A percentile compares a stretch with the other conserved stretches of the same genome.
phyloP scores from a whole-genome alignment of 2,797 vertebrate species.

The Sebastes umbrosus region DNA sequence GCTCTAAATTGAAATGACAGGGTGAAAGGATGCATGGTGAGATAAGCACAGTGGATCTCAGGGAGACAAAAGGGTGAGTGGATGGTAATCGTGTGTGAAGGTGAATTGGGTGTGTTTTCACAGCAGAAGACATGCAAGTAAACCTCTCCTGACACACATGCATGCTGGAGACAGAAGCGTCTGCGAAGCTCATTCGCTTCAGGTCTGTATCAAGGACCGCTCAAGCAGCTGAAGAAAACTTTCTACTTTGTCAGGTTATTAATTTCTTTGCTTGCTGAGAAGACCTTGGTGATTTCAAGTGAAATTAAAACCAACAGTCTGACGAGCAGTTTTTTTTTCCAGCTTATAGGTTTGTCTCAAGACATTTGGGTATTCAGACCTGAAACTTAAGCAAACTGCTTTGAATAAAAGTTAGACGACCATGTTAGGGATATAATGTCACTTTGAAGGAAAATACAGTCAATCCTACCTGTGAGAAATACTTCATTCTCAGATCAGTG shows the following conservation, averaged over 20 bases:
- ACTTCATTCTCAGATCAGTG: background rate
- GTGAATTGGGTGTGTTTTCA: conserved; percentile 38
- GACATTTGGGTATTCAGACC: conserved; percentile 4
- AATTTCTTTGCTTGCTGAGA: conserved; percentile 35
- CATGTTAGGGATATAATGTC: background rate
- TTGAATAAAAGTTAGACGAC: background rate
- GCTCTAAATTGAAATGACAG: background rate
- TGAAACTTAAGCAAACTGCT: background rate
- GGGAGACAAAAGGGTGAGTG: conserved; percentile 3
- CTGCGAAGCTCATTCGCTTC: conserved; percentile 35
- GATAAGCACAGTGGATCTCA: background rate
- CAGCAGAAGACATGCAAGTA: conserved; percentile 28
- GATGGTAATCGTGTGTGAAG: conserved; percentile 34
- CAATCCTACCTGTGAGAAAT: background rate
- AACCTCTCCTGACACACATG: conserved; percentile 44
- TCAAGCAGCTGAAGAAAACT: conserved; percentile 14
- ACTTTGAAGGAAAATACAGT: background rate
- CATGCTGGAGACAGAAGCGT: conserved; percentile 29
- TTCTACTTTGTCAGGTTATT: conserved; percentile 42
- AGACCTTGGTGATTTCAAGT: conserved; percentile 30
- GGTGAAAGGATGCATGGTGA: background rate
- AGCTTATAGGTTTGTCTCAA: background rate
- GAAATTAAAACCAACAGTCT: conserved; percentile 44
- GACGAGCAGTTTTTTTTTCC: background rate
- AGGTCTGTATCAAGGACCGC: conserved; percentile 29